Base-by-base conservation (phyloP, 2,888 invertebrate genomes). In the Xestobium rufovillosum region DNA sequence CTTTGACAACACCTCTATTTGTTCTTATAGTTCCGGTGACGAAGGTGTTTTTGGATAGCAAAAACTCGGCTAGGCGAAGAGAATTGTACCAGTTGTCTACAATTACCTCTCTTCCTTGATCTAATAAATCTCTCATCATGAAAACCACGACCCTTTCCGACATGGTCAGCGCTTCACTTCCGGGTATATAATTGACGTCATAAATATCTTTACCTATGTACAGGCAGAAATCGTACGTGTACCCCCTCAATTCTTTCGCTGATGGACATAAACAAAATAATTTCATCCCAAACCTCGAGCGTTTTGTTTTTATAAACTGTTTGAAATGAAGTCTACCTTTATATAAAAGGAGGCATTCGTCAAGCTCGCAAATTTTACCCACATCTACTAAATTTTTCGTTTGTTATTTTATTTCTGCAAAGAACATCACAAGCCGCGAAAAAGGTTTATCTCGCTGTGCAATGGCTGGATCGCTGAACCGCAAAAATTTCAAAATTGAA, bases 21-120 rank as follows among this genome's bases (percentile, higher is more conserved):
- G 35, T 30, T 31, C 47, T 30, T 13, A 51, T 41, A 19, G 50
- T 50, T 6, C 51, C 49, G 16, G 50, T 50, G 11, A 45, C 40
- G 27, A 44, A 47, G 6, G 44, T 48, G 9, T 44, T 42, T 47
- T 49, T 39, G 11, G 26, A 26, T 35, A 45, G 41, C 27, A 50
- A 31, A 10, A 40, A 39, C 28, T 47, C 43, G 31, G 42, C 39
- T 34, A 47, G 39, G 6, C 35, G 41, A 15, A 49, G 42, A 30
- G 45, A 43, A 25, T 40, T 44, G 43, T 48, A 46, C 46, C 38
- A 48, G 30, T 44, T 47, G 27, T 48, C 44, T 11, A 47, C 6
- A 12, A 27, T 11, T 6, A 27, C 28, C 11, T 27, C 28, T 27
- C 28, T 8, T n/a, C 28, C n/a, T 11, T 27, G n/a, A n/a, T 4